Conservation (phyloP, 1,140 invertebrate species). For the Thaumetopoea pityocampa region DNA sequence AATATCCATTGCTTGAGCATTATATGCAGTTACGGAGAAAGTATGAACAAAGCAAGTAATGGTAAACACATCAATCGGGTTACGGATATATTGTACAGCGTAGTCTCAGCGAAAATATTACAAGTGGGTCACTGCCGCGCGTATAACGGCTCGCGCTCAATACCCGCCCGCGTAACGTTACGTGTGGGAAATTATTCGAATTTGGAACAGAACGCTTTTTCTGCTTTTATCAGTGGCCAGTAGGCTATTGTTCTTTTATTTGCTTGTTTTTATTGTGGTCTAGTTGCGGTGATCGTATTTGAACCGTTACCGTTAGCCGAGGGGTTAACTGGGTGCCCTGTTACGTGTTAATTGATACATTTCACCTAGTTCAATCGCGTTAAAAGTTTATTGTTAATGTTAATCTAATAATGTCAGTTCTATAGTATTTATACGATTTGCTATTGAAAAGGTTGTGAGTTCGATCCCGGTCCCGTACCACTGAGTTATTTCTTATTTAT, state of each 20-base stretch:
- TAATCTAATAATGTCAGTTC: too few species aligned
- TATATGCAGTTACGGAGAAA: too few species aligned
- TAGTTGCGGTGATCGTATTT: conserved; percentile 47
- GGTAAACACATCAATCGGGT: conserved; percentile 49
- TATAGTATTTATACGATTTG: too few species aligned
- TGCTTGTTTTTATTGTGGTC: conserved; percentile 46
- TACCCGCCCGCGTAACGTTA: conserved; percentile 73
- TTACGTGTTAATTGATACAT: too few species aligned
- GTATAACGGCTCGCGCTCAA: conserved; percentile 70
- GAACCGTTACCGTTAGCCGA: conserved; percentile 45
- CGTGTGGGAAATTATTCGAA: conserved; percentile 75
- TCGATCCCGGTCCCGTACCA: too few species aligned
- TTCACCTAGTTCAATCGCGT: too few species aligned
- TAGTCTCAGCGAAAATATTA: conserved; percentile 51
- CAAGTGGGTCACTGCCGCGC: conserved; percentile 66
- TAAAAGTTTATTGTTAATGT: too few species aligned
- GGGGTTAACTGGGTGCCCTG: too few species aligned
- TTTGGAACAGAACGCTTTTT: conserved; percentile 64
- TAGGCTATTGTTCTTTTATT: conserved; percentile 62
- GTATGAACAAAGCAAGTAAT: conserved; percentile 28
- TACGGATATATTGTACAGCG: conserved; percentile 43
- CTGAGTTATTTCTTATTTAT: too few species aligned
- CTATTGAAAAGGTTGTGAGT: too few species aligned
- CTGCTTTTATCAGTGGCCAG: conserved; percentile 48
- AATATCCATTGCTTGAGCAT: conserved; percentile 10